Base-by-base conservation (phyloP, 2,888 invertebrate species). In the Agrochola lychnidis region DNA sequence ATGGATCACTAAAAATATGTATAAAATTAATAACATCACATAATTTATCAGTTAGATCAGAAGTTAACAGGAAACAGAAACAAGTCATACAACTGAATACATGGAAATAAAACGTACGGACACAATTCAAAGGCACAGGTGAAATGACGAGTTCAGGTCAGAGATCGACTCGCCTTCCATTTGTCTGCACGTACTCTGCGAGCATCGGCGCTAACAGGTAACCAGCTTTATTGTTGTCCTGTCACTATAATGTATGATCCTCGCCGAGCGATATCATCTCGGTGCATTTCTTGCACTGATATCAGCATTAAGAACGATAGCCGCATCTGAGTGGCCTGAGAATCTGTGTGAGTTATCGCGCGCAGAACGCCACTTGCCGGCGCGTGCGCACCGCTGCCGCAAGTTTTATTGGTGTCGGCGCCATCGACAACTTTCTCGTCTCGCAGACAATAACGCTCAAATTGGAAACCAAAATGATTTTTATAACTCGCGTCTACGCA, bases 321-420 rank as follows among this genome's bases (percentile, higher is more conserved):
- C 91, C 83, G 78, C 85, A 78, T 88, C 90, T 89, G 91, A 92
- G 90, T 92, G 92, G 91, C 83, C 80, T 83, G 86, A 82, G 90
- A 92, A 93, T 91, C 90, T 87, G 89, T 88, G 87, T 93, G 92
- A 93, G 91, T 92, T 93, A 94, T 94, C 90, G 92, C 71, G 86
- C 89, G 89, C 88, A 84, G 68, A 82, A 84, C 73, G 83, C 82
- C 87, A 87, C 86, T 86, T 81, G 83, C 88, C 62, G 61, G 89
- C 95, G 92, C 94, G 94, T 94, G 94, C 93, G 86, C 92, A 87
- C 87, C 87, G 87, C 89, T 91, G 91, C 92, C 92, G 93, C 91
- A 93, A 86, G 92, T 93, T 95, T 95, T 96, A 96, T 96, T 95
- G 94, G 94, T 94, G 95, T 93, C 94, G 96, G 96, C 96, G 96